Percentiles rank a stretch among this genome's conserved stretches.
Evolutionary conservation across 2,888 invertebrate genomes (phyloP).

Genomic region (Synanthedon vespiformis): DNA sequence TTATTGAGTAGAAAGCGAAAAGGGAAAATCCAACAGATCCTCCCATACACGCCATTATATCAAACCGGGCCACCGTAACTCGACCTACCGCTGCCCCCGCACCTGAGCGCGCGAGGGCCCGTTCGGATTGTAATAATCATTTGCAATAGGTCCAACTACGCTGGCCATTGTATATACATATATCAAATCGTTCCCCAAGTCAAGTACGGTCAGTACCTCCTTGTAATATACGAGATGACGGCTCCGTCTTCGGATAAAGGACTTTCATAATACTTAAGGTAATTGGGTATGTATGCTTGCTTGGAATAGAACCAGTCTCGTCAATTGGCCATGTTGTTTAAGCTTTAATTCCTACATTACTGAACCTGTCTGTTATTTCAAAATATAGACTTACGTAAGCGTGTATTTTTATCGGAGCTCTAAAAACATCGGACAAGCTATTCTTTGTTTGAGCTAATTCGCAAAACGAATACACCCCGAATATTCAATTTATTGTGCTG

Average conservation of each 20-base stretch:
- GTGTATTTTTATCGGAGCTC: too few species aligned
- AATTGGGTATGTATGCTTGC: background rate
- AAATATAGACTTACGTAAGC: too few species aligned
- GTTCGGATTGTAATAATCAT: background rate
- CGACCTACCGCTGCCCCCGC: background rate
- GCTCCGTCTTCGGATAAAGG: conserved; percentile 1
- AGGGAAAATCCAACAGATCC: conserved; percentile 24
- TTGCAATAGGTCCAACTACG: background rate
- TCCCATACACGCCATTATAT: conserved; percentile 8
- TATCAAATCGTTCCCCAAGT: conserved; percentile 14
- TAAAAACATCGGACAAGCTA: too few species aligned
- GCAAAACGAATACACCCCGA: too few species aligned
- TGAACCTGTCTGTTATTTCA: too few species aligned
- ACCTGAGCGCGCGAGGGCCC: background rate
- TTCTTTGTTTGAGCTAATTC: too few species aligned
- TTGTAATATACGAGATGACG: background rate
- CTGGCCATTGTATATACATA: conserved; percentile 8
- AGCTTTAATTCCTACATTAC: too few species aligned
- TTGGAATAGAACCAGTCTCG: too few species aligned
- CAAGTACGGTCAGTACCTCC: conserved; percentile 19
- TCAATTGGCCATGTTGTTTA: too few species aligned
- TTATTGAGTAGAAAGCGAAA: conserved; percentile 39
- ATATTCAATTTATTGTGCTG: too few species aligned
- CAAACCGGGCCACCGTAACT: background rate
- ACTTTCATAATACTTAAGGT: background rate